Conservation (phyloP, 2,888 invertebrate genomes). For the Eumacrocentrus americanus region DNA sequence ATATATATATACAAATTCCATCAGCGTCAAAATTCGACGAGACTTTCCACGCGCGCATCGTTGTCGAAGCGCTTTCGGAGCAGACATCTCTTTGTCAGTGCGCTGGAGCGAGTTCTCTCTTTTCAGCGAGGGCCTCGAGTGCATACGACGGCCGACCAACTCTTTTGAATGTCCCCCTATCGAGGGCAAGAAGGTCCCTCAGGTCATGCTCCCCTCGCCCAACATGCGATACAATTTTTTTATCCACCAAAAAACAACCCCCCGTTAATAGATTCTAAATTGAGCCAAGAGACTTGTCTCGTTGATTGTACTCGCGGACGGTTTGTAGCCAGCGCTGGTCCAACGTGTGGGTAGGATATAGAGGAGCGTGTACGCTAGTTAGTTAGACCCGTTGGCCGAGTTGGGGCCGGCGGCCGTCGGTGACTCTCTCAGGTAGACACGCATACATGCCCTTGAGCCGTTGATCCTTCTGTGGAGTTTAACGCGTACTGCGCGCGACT, state of each 20-base stretch:
- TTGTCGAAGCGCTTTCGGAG: conserved; percentile 24
- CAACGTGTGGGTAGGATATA: conserved; percentile 38
- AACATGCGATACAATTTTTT: no score
- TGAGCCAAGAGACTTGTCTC: no score
- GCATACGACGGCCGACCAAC: no score
- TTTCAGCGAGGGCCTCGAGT: no score
- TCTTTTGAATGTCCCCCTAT: no score
- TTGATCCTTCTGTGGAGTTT: conserved; percentile 20
- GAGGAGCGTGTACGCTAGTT: conserved; percentile 50
- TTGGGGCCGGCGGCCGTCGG: conserved; percentile 28
- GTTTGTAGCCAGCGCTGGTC: conserved; percentile 24
- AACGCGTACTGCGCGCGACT: conserved; percentile 7
- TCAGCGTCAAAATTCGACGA: conserved; percentile 26
- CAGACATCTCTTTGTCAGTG: conserved; percentile 59
- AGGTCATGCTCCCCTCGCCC: no score
- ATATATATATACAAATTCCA: conserved; percentile 1
- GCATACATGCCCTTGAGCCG: conserved; percentile 31
- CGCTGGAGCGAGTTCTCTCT: conserved; percentile 53
- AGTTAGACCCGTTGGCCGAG: conserved; percentile 48
- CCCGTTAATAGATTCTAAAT: not conserved
- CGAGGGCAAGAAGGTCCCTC: no score
- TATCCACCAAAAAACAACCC: conserved; percentile 13
- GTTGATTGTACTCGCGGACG: conserved; percentile 35
- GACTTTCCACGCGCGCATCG: conserved; percentile 35
- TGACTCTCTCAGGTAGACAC: conserved; percentile 36